These are phyloP conservation scores for Portunus trituberculatus DNA, from an alignment of 1,140 invertebrate genomes.

Conservation along the genomic window DNA sequence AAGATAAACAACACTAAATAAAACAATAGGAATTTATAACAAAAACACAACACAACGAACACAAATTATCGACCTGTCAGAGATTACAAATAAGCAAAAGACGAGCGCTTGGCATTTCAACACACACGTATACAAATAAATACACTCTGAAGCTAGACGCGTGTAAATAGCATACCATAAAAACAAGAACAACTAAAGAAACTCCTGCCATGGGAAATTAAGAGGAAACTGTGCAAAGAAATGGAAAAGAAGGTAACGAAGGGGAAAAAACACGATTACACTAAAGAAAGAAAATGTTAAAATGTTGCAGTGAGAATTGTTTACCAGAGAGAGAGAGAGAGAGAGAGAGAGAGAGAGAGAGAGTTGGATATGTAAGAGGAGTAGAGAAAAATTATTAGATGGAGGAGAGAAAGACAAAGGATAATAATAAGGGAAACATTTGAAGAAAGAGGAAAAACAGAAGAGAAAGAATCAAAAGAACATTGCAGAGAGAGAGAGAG, in stretches of 20 bases:
- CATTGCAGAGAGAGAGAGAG: neutral
- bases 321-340: neutral
- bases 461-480: neutral
- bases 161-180: too few species aligned
- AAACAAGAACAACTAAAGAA: too few species aligned
- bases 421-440: too few species aligned
- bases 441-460: neutral
- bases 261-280: neutral
- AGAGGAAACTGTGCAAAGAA: too few species aligned
- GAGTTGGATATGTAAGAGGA: neutral
- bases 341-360: neutral
- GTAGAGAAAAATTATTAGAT: neutral
- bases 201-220: too few species aligned
- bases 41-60: too few species aligned
- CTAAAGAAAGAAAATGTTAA: neutral
- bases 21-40: too few species aligned
- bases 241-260: neutral
- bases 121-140: neutral
- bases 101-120: too few species aligned
- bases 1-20: neutral
- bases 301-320: too few species aligned
- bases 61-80: too few species aligned
- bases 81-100: too few species aligned
- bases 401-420: neutral
- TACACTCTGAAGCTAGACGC: neutral